Base-by-base conservation (phyloP, 2,888 invertebrate species). In the Drosophila monieri region DNA sequence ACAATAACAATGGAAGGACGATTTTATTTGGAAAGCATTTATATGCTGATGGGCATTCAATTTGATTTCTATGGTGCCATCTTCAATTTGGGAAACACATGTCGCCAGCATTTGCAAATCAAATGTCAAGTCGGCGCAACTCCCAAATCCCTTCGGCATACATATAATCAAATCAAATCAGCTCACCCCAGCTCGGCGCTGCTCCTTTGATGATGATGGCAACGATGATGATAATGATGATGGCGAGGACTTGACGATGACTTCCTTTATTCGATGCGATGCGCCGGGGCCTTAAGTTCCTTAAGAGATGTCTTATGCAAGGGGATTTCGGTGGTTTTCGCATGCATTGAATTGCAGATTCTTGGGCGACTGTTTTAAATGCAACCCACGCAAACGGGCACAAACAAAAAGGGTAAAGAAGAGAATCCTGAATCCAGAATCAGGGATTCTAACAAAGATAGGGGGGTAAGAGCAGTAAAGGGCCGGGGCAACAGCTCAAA, bases 311-410 rank as follows among this genome's bases (percentile, higher is more conserved):
- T 52, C 39, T 39, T 53, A 56, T 46, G 48, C 54, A 57, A 48
- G 23, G 46, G 61, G 59, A 77, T 73, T 84, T 61, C 49, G 60
- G 49, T 60, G 65, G 75, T 77, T 53, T 65, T 46, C 41, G 49
- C 41, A 32, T 56, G 57, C 78, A 80, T 83, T 83, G 85, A 87
- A 87, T 83, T 83, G 88, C 88, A 87, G 85, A 83, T 83, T 75
- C 59, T 60, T 35, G 15, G 71, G 51, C 46, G 59, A 66, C 73
- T 86, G 62, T 84, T 85, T 84, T 69, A 81, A 87, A 83, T 81
- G 85, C 88, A 75, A 49, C 60, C 52, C 80, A 69, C 72, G 69
- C 43, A 69, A 53, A 46, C 76, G 62, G 57, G 25, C 54, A 41
- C 43, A 51, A 47, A 53, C 49, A 37, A 46, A 47, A 27, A 53